Evolutionary conservation across 2,888 invertebrate species (phyloP), one percentile per base, ranked within the genome.

Genomic region (Cryptocheilus praepositus): DNA sequence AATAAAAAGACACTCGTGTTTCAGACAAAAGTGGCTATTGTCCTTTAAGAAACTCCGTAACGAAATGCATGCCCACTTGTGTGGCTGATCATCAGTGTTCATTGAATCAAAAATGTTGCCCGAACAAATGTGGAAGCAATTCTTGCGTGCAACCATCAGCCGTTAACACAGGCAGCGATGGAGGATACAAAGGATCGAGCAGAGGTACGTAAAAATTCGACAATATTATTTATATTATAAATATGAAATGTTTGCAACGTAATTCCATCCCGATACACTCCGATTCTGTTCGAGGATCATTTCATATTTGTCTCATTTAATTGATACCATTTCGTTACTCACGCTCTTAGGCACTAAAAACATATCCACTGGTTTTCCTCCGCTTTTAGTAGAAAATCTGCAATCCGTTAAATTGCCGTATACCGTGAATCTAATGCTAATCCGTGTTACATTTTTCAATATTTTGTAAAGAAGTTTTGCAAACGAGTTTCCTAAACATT

Each of bases 61-160:
- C 91, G 73, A 90, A 90, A 69, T 95, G 94, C 86, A 92, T 90
- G 59, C 94, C 94, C 0, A 93, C 92, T 83, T 95, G 95, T 80
- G 83, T 90, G 53, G 91, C 92, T 68, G 93, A 94, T 85, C 91
- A 90, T 76, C 92, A 94, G 74, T 95, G 95, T 86, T 89, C 90
- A 43, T 90, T 91, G 61, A 92, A 92, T 74, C 92, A 92, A 83
- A 92, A 93, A 75, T 95, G 94, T 86, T 93, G 93, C 79, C 90
- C 92, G 8, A 94, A 95, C 88, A 87, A 92, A 64, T 94, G 95
- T 89, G 93, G 93, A 78, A 90, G 90, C 57, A 92, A 92, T 83
- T 94, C 94, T 0, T 95, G 95, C 81, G 90, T 91, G 0, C 88
- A 90, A 22, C 83, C 92, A 0, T 90, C 89, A 67, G 58, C 83